A percentile compares a stretch with the other conserved stretches of the same genome.
Evolutionary conservation across 2,888 invertebrate species (phyloP).

Genomic region (Seira musarum): DNA sequence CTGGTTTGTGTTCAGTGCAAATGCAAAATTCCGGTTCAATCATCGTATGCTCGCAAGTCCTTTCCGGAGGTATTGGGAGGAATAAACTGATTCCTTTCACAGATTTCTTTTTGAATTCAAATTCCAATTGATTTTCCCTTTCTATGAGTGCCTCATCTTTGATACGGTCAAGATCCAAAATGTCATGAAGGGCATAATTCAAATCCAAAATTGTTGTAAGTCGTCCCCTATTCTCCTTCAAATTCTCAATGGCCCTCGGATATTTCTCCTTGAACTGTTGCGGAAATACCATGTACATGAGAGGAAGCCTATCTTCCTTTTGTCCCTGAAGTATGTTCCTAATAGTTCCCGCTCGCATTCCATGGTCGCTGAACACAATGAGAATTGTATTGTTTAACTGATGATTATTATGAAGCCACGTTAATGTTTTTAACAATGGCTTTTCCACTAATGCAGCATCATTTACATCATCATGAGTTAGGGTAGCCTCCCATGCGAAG

Average conservation of each 20-base stretch:
- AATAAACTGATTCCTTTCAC: slow-evolving; percentile 88
- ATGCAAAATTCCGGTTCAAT: slow-evolving; percentile 92
- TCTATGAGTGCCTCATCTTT: not conserved
- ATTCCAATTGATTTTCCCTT: too few relatives aligned
- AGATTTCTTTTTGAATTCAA: too few relatives aligned
- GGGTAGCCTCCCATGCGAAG: slow-evolving; percentile 72
- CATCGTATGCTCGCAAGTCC: slow-evolving; percentile 84
- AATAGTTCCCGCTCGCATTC: slow-evolving; percentile 75
- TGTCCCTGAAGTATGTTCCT: slow-evolving; percentile 72
- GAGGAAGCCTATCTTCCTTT: slow-evolving; percentile 63
- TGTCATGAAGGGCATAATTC: not conserved
- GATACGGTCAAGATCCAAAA: not conserved
- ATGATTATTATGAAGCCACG: slow-evolving; percentile 70
- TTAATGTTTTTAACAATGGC: slow-evolving; percentile 71
- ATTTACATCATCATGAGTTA: slow-evolving; percentile 89
- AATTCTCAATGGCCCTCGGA: slow-evolving; percentile 76
- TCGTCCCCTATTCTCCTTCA: slow-evolving; percentile 71
- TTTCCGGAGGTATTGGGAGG: slow-evolving; percentile 78
- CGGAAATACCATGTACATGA: slow-evolving; percentile 81
- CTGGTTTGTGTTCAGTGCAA: slow-evolving; percentile 79
- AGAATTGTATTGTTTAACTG: slow-evolving; percentile 69
- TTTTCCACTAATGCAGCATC: slow-evolving; percentile 77
- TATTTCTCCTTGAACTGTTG: slow-evolving; percentile 73
- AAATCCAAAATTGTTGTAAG: slow-evolving; percentile 75
- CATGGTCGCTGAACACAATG: slow-evolving; percentile 73